Conservation (phyloP, 1,140 invertebrate genomes). For the Daktulosphaira vitifoliae region DNA sequence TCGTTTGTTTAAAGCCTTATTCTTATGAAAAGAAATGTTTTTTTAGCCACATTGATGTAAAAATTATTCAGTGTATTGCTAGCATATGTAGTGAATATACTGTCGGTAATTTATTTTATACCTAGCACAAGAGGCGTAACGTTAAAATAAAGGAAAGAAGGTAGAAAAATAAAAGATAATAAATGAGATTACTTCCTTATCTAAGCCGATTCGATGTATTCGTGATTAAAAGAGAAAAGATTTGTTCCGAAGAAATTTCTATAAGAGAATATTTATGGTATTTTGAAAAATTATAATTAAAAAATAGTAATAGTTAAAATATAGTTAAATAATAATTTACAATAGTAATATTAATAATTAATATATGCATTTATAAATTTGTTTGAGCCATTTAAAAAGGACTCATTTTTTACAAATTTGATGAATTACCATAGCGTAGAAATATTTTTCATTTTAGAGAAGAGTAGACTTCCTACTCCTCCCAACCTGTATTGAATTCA, state of each 20-base stretch:
- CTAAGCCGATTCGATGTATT: conserved; percentile 17
- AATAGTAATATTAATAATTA: no score
- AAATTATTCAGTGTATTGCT: conserved; percentile 30
- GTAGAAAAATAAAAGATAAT: background rate
- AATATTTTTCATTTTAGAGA: no score
- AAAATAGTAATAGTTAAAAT: no score
- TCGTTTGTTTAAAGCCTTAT: conserved; percentile 16
- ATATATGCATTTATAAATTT: no score
- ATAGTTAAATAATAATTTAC: no score
- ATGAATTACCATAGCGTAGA: no score
- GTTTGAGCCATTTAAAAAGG: no score
- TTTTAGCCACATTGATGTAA: conserved; percentile 27
- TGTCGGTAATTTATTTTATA: conserved; percentile 28
- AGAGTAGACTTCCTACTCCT: no score
- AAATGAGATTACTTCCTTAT: conserved; percentile 1
- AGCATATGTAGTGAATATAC: conserved; percentile 23
- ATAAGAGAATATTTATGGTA: background rate
- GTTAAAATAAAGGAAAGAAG: background rate
- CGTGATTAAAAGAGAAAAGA: conserved; percentile 29
- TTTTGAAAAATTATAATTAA: no score
- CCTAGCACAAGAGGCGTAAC: background rate
- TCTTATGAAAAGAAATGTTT: conserved; percentile 28
- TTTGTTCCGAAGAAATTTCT: conserved; percentile 9
- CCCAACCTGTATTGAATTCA: no score
- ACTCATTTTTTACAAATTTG: no score